Conservation (phyloP, 2,888 invertebrate species). For the Stenurella melanura region DNA sequence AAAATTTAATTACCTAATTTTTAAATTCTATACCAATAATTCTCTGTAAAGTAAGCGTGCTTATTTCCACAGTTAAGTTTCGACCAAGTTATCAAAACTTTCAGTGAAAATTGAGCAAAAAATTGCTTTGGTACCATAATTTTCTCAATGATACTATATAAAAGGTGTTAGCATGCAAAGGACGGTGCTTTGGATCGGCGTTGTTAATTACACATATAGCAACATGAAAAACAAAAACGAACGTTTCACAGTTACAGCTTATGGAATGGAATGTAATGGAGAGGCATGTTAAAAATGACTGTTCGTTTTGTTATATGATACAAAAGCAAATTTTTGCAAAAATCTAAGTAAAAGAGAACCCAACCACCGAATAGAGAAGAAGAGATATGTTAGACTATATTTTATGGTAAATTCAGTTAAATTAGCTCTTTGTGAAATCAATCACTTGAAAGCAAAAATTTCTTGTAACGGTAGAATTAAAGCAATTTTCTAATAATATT, state of each 20-base stretch:
- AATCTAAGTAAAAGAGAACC: slow-evolving; percentile 47
- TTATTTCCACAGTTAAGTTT: slow-evolving; percentile 48
- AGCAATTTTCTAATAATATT: slow-evolving; percentile 23
- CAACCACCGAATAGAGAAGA: slow-evolving; percentile 55
- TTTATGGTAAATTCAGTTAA: slow-evolving; percentile 16
- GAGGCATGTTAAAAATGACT: slow-evolving; percentile 43
- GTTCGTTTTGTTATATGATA: slow-evolving; percentile 38
- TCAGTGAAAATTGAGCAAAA: slow-evolving; percentile 51
- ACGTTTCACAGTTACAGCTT: slow-evolving; percentile 37
- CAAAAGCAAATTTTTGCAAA: slow-evolving; percentile 44
- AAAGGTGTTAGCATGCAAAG: slow-evolving; percentile 56
- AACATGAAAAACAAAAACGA: slow-evolving; percentile 43
- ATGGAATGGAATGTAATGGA: slow-evolving; percentile 48
- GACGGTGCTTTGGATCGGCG: slow-evolving; percentile 39
- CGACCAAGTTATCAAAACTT: slow-evolving; percentile 44
- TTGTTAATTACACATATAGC: slow-evolving; percentile 44
- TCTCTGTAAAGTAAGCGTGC: slow-evolving; percentile 43
- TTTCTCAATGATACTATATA: slow-evolving; percentile 41
- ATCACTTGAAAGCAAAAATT: slow-evolving; percentile 22
- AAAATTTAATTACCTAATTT: no score
- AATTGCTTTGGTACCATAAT: slow-evolving; percentile 42
- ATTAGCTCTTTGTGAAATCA: not conserved
- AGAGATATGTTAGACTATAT: slow-evolving; percentile 24
- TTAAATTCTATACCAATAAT: not conserved
- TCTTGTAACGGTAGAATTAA: slow-evolving; percentile 21